Evolutionary conservation across 2,888 invertebrate species (phyloP).

Genomic region (Tetramorium bicarinatum): DNA sequence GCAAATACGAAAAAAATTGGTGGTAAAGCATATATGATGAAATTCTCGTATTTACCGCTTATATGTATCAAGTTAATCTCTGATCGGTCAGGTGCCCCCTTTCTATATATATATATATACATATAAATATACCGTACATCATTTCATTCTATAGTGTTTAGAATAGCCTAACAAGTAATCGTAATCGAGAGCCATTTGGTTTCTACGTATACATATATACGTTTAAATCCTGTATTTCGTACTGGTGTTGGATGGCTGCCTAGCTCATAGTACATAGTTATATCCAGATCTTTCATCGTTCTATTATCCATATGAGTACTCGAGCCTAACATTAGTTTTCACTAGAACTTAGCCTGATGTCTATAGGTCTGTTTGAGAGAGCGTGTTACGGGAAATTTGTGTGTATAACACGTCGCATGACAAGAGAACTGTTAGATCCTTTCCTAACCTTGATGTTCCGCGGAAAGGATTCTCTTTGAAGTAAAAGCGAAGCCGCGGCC

Average conservation of each 20-base stretch:
- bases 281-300: conserved; percentile 76
- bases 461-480: conserved; percentile 51
- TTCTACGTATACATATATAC: conserved; percentile 67
- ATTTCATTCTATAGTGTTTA: conserved; percentile 74
- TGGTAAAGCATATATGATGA: neutral
- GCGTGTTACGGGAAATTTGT: conserved; percentile 49
- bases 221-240: conserved; percentile 78
- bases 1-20: conserved; percentile 30
- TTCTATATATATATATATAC: conserved; percentile 29
- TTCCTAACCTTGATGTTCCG: conserved; percentile 39
- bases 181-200: conserved; percentile 71
- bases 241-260: conserved; percentile 84
- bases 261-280: conserved; percentile 85
- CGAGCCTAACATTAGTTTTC: conserved; percentile 80
- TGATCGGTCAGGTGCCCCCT: neutral
- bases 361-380: conserved; percentile 63
- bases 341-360: conserved; percentile 79
- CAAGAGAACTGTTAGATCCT: conserved; percentile 45
- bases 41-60: conserved; percentile 28
- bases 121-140: conserved; percentile 63
- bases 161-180: conserved; percentile 79
- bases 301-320: conserved; percentile 74
- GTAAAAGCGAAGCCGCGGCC: conserved; percentile 45
- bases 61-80: conserved; percentile 19
- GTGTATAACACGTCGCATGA: conserved; percentile 64